Evolutionary conservation across 2,113 vertebrate species (phyloP), one percentile per base, ranked within the genome.

Genomic region (Ciconia maguari): DNA sequence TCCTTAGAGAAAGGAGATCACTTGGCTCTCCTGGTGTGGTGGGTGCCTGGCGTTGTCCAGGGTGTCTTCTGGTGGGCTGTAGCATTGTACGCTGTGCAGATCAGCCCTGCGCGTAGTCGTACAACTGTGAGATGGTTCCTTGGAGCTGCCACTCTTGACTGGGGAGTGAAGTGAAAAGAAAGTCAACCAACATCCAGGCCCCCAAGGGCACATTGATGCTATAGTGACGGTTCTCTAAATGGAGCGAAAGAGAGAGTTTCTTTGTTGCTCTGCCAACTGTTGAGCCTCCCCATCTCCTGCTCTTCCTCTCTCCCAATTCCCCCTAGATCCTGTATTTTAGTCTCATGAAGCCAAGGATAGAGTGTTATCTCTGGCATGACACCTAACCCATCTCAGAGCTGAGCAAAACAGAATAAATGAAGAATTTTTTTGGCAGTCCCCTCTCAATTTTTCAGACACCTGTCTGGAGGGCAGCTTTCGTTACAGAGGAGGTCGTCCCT

Each of bases 101-200:
- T 72, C 46, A 49, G 26, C 22, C 22, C 22, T 76, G n/a, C 13
- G 2, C 36, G 3, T n/a, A 41, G 36, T 42, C 0, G 0, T 38
- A 34, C 36, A 12, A 3, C 34, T 83, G 51, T 29, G 34, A 48
- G 14, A 27, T 41, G 21, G 34, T 54, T 90, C 41, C 38, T 48
- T 24, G 29, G 46, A 49, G n/a, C 64, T 49, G 30, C 21, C 7
- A 2, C 9, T 46, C 18, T 14, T 34, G 38, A 13, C 19, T 25
- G 44, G 19, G 22, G 19, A 25, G 27, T 20, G 16, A 25, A 34
- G 16, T 30, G n/a, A 38, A 60, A 34, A 70, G 57, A 16, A 46
- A 11, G 24, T 8, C 0, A 0, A 10, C n/a, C 30, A 65, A 7
- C 22, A 16, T 66, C 30, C 14, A 34, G 30, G 11, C 5, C 10